A percentile compares a stretch with the other conserved stretches of the same genome.
Evolutionary conservation across 2,113 vertebrate genomes (phyloP).

Genomic region (Plestiodon gilberti): DNA sequence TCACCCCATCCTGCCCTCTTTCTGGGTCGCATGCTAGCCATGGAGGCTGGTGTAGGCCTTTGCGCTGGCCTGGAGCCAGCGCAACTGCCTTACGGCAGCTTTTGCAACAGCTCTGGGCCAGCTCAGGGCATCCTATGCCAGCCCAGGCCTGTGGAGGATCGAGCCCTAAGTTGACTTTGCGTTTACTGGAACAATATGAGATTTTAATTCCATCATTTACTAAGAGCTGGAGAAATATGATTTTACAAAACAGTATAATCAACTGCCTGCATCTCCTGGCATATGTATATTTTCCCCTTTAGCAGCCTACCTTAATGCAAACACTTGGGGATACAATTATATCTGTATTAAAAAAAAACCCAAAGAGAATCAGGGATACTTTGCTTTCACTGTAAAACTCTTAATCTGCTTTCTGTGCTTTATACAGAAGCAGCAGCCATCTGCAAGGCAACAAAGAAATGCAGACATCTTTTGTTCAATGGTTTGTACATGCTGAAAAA

Average conservation of each 20-base stretch:
- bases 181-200: background rate
- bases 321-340: background rate
- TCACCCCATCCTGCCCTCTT: too few relatives aligned
- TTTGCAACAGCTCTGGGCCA: too few relatives aligned
- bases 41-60: too few relatives aligned
- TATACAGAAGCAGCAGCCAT: background rate
- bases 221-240: background rate
- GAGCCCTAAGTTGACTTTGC: background rate
- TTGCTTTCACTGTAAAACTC: background rate
- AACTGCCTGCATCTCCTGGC: accelerated
- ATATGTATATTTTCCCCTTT: background rate
- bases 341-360: background rate
- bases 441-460: background rate
- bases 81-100: too few relatives aligned
- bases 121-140: too few relatives aligned
- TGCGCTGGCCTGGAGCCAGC: too few relatives aligned
- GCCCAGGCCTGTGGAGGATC: too few relatives aligned
- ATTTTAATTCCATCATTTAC: background rate
- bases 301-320: background rate
- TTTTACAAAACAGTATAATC: background rate
- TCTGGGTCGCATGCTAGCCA: too few relatives aligned
- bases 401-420: background rate
- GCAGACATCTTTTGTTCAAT: background rate
- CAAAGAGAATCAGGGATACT: background rate
- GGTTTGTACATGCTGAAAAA: background rate